Evolutionary conservation across 2,113 vertebrate species (phyloP).

Genomic region (Astatotilapia flaviijosephi): DNA sequence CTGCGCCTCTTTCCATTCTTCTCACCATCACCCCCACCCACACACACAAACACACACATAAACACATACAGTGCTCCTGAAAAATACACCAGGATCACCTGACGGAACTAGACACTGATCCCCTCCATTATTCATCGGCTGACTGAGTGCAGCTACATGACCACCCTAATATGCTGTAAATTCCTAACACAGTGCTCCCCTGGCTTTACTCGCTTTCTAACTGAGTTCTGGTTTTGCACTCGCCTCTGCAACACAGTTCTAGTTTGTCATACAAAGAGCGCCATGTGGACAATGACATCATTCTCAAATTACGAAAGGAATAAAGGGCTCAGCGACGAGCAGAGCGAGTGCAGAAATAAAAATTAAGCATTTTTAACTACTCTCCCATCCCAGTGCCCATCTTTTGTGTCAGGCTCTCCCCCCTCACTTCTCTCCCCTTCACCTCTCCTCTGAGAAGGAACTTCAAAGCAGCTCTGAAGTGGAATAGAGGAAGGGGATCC

Average conservation of each 20-base stretch:
- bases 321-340: background rate
- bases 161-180: conserved; percentile 8
- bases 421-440: background rate
- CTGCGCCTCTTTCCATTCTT: conserved; percentile 37
- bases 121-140: conserved; percentile 61
- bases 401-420: background rate
- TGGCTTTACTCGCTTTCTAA: background rate
- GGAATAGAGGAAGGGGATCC: conserved; percentile 40
- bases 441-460: conserved; percentile 40
- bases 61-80: background rate
- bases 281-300: conserved; percentile 4
- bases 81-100: conserved; percentile 52
- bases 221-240: background rate
- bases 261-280: background rate
- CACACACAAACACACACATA: background rate
- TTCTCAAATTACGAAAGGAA: background rate
- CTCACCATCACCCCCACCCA: conserved; percentile 4
- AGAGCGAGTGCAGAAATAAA: background rate
- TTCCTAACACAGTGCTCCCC: background rate
- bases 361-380: background rate
- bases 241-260: background rate
- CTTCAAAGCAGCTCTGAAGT: conserved; percentile 70
- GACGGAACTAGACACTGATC: conserved; percentile 55
- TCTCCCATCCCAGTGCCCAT: background rate
- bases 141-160: conserved; percentile 1